Percentiles rank a stretch among this genome's conserved stretches.
These are phyloP conservation scores for Drosophila pectinifera DNA, from an alignment of 1,140 invertebrate genomes.

Conservation along the genomic window DNA sequence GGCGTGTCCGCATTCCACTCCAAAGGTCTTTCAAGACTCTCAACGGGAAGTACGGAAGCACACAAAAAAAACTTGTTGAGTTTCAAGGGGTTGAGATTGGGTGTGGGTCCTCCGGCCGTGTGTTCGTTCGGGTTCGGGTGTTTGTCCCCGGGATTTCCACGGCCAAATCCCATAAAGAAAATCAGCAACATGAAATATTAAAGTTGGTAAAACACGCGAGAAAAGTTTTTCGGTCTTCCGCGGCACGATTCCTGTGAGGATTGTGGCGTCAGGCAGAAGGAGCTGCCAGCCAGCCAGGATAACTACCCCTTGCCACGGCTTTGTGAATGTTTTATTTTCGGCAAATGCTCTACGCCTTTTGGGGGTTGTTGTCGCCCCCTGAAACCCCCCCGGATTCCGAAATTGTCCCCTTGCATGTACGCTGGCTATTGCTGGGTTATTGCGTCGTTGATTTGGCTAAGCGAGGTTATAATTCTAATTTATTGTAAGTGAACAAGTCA, in stretches of 20 bases:
- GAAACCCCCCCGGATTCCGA: background rate
- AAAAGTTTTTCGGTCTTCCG: constrained; percentile 66
- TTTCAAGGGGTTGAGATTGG: constrained; percentile 30
- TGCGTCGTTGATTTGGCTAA: constrained; percentile 82
- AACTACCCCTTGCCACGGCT: constrained; percentile 51
- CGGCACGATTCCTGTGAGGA: constrained; percentile 23
- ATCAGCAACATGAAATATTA: constrained; percentile 80
- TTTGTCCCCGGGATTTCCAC: constrained; percentile 45
- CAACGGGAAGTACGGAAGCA: constrained; percentile 20
- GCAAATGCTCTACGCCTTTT: constrained; percentile 31
- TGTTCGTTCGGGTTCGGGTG: constrained; percentile 13
- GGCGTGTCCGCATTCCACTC: constrained; percentile 65
- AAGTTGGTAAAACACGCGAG: constrained; percentile 80
- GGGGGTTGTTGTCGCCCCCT: constrained; percentile 57
- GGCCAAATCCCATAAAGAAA: constrained; percentile 73
- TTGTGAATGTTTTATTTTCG: constrained; percentile 51
- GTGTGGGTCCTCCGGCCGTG: background rate
- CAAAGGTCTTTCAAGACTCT: constrained; percentile 42
- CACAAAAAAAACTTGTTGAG: constrained; percentile 69
- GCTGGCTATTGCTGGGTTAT: constrained; percentile 65
- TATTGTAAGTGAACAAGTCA: constrained; percentile 70
- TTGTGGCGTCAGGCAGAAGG: constrained; percentile 39
- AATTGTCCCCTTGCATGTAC: constrained; percentile 73
- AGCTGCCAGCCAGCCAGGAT: constrained; percentile 15
- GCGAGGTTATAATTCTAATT: constrained; percentile 79